Conservation (phyloP, 2,113 vertebrate species). For the Electrona antarctica region DNA sequence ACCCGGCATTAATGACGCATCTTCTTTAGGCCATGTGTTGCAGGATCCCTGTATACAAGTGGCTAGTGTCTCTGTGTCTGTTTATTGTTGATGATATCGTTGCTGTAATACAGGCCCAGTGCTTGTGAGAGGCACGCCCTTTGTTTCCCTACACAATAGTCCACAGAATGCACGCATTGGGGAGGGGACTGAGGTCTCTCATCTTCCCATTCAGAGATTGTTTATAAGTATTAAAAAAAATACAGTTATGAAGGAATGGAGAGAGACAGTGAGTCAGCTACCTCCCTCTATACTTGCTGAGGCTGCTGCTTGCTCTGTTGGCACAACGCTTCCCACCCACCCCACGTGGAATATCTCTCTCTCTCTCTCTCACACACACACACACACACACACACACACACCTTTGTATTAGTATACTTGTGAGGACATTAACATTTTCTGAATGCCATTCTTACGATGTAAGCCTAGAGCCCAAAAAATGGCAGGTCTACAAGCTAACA, state of each 20-base stretch:
- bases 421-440: too few relatives aligned
- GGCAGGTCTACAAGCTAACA: too few relatives aligned
- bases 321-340: too few relatives aligned
- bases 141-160: conserved; percentile 39
- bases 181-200: conserved; percentile 7
- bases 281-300: conserved; percentile 28
- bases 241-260: conserved; percentile 34
- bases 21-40: too few relatives aligned
- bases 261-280: conserved; percentile 52
- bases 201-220: conserved; percentile 49
- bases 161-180: conserved; percentile 15
- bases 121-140: conserved; percentile 45
- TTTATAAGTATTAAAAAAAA: conserved; percentile 56
- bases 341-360: too few relatives aligned
- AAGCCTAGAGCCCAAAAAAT: too few relatives aligned
- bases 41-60: too few relatives aligned
- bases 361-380: too few relatives aligned
- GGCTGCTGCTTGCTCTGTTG: conserved; percentile 34
- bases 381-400: neutral
- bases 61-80: neutral
- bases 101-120: conserved; percentile 27
- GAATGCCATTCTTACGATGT: too few relatives aligned
- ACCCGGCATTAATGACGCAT: too few relatives aligned
- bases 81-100: conserved; percentile 43
- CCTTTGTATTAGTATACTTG: neutral